Evolutionary conservation across 2,888 invertebrate species (phyloP), one percentile per base, ranked within the genome.

Genomic region (Parapristionchus giblindavisi): DNA sequence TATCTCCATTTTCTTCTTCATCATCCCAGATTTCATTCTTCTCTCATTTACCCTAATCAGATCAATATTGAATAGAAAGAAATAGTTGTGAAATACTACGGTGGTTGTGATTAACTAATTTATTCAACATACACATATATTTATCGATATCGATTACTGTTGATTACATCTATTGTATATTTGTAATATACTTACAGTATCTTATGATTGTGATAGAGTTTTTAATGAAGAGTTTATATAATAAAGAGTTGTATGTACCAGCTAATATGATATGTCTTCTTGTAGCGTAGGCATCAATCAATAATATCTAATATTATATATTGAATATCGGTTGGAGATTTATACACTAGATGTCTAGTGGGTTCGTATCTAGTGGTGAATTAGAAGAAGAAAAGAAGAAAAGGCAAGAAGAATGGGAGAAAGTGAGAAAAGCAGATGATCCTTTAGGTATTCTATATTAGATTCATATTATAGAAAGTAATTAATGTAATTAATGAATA

Each of bases 321-420:
- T 65, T 43, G n/a, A n/a, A n/a, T n/a, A n/a, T n/a, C n/a, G n/a
- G n/a, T n/a, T n/a, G n/a, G n/a, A n/a, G n/a, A n/a, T n/a, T n/a
- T n/a, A n/a, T n/a, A n/a, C n/a, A n/a, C n/a, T 6, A 68, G 68
- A 83, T 83, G 83, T 77, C 80, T 0, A 83, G 83, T 60, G 83
- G 85, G 74, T 98, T 98, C 90, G 93, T 96, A 81, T 92, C 94
- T 1, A 95, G 96, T 89, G 90, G 92, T 43, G 95, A 96, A 89
- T 90, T 94, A 77, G 92, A 93, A 56, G 95, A 95, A 87, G 92
- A 92, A 51, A 91, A 93, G 70, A 91, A 92, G 85, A 91, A 91
- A 79, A 91, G 96, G 2, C 97, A 97, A 89, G 94, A 95, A 88
- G 96, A 97, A 92, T 97, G 97, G 97, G 96, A 97, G 85, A 93